A percentile compares a stretch with the other conserved stretches of the same genome.
These are phyloP conservation scores for Chiloscyllium punctatum DNA, from an alignment of 2,797 vertebrate genomes.

Conservation along the genomic window DNA sequence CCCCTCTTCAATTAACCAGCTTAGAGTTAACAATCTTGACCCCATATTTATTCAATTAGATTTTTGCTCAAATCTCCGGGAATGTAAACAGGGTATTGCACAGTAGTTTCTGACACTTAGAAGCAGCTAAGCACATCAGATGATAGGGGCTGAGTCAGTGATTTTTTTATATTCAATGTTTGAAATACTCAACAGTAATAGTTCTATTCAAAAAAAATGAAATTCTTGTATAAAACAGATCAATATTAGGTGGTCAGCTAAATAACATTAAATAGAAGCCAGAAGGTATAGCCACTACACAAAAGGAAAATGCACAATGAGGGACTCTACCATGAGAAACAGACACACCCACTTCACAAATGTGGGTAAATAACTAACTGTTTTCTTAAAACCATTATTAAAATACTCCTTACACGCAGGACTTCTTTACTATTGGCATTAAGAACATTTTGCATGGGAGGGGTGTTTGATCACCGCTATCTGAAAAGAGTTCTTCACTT, in stretches of 20 bases:
- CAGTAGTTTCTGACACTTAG: not conserved
- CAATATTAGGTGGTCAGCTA: not conserved
- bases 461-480: too few species aligned
- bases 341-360: not conserved
- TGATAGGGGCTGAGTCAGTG: not conserved
- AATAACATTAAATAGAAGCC: not conserved
- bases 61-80: not conserved
- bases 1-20: not conserved
- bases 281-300: not conserved
- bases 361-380: not conserved
- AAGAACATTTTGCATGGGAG: not conserved
- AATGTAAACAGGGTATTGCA: too few species aligned
- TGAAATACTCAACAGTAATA: not conserved
- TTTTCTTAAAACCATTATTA: not conserved
- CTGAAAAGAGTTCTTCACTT: too few species aligned
- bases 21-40: not conserved
- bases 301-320: not conserved
- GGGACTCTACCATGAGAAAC: not conserved
- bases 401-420: not conserved
- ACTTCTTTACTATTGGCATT: not conserved
- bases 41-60: not conserved
- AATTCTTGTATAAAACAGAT: not conserved
- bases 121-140: not conserved
- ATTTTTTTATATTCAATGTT: not conserved
- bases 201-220: not conserved